Conservation (phyloP, 2,113 vertebrate species). For the Microcebus murinus region DNA sequence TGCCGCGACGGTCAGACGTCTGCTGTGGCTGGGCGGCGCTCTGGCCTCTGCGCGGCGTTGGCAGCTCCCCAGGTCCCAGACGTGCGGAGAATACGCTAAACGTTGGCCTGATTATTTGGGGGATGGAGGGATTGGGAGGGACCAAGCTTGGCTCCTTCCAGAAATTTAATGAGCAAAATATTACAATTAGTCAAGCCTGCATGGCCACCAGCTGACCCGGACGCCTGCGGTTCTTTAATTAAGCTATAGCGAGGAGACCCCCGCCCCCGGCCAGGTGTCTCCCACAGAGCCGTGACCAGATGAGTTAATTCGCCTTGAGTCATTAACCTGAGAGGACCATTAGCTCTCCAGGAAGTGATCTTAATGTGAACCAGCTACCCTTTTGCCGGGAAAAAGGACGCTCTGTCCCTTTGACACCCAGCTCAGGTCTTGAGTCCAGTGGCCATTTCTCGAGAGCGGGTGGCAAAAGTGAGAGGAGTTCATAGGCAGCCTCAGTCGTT, state of each 20-base stretch:
- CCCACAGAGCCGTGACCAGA: background rate
- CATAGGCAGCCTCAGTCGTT: background rate
- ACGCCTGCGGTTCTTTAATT: constrained; percentile 50
- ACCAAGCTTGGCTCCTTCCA: constrained; percentile 40
- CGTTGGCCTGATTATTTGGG: background rate
- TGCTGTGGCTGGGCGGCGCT: background rate
- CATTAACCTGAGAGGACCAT: constrained; percentile 46
- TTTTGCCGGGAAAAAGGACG: background rate
- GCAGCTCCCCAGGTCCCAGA: background rate
- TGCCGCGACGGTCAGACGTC: no score
- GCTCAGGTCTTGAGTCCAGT: background rate
- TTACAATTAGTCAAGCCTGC: constrained; percentile 20
- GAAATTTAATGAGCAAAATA: constrained; percentile 46
- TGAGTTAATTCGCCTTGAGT: constrained; percentile 68
- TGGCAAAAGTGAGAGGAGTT: fast-evolving
- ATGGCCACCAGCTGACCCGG: constrained; percentile 7
- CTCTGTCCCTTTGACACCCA: background rate
- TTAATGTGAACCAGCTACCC: background rate
- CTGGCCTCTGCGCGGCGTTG: background rate
- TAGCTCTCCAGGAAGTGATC: constrained; percentile 31
- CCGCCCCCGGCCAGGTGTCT: background rate
- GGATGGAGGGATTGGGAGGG: background rate
- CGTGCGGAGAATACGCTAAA: background rate
- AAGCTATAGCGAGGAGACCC: constrained; percentile 34
- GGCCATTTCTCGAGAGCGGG: no score